Evolutionary conservation across 2,113 vertebrate species (phyloP).

Genomic region (Dipodomys spectabilis): DNA sequence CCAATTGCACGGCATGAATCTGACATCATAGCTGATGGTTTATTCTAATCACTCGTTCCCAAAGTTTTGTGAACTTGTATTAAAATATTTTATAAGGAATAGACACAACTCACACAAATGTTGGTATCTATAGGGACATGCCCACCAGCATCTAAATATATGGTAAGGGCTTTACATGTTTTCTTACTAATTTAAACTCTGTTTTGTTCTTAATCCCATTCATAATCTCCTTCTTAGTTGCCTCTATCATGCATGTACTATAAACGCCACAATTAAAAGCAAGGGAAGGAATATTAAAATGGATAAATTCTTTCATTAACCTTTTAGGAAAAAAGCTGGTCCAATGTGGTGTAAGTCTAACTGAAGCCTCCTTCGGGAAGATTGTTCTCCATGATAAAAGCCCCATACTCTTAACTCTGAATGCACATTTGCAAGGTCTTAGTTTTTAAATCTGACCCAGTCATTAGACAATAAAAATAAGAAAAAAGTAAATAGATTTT

Average conservation of each 20-base stretch:
- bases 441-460: not conserved
- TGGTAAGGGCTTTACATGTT: not conserved
- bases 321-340: not conserved
- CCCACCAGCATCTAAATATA: not conserved
- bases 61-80: conserved; percentile 9
- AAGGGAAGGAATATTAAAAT: not conserved
- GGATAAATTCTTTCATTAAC: conserved; percentile 51
- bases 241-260: not conserved
- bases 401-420: not conserved
- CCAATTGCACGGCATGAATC: not conserved
- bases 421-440: not conserved
- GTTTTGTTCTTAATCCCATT: conserved; percentile 1
- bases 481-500: not conserved
- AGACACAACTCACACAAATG: not conserved
- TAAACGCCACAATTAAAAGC: conserved; percentile 44
- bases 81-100: not conserved
- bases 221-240: not conserved
- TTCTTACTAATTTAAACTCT: not conserved
- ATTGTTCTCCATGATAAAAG: conserved; percentile 4
- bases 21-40: not conserved
- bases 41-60: conserved; percentile 9
- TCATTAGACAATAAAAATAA: not conserved
- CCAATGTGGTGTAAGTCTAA: not conserved
- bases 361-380: not conserved
- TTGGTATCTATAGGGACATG: not conserved